Conservation (phyloP, 2,797 vertebrate genomes). For the Parotocinclus haroldoi region DNA sequence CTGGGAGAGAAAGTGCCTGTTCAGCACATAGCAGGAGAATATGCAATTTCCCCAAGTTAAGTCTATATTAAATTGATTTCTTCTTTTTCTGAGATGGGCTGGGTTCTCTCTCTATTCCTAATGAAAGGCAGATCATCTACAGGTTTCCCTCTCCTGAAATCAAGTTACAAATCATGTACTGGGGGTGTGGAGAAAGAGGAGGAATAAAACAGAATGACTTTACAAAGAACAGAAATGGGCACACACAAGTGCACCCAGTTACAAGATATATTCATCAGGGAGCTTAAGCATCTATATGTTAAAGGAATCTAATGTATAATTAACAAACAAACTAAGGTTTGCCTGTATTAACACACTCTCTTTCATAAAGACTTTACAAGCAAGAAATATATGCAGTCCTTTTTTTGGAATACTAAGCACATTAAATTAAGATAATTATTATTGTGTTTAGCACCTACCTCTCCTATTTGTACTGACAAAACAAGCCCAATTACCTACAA, state of each 20-base stretch:
- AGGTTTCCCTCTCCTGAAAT: conserved; percentile 77
- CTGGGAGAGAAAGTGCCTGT: conserved; percentile 65
- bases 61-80: conserved; percentile 86
- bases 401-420: too few relatives aligned
- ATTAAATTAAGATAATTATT: too few relatives aligned
- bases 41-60: conserved; percentile 85
- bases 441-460: too few relatives aligned
- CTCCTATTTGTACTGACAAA: too few relatives aligned
- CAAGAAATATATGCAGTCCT: too few relatives aligned
- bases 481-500: too few relatives aligned
- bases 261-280: not conserved
- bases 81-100: conserved; percentile 77
- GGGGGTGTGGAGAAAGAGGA: conserved; percentile 67
- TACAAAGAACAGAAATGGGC: conserved; percentile 59
- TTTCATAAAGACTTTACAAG: too few relatives aligned
- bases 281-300: too few relatives aligned
- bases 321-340: not conserved
- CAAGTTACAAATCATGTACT: conserved; percentile 79
- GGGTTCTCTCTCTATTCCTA: conserved; percentile 64
- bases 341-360: too few relatives aligned
- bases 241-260: conserved; percentile 13
- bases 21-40: conserved; percentile 78
- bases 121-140: conserved; percentile 80
- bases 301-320: too few relatives aligned
- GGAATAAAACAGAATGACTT: conserved; percentile 67